These are phyloP conservation scores for Hololepta plana DNA, from an alignment of 2,888 invertebrate species.

Conservation along the genomic window DNA sequence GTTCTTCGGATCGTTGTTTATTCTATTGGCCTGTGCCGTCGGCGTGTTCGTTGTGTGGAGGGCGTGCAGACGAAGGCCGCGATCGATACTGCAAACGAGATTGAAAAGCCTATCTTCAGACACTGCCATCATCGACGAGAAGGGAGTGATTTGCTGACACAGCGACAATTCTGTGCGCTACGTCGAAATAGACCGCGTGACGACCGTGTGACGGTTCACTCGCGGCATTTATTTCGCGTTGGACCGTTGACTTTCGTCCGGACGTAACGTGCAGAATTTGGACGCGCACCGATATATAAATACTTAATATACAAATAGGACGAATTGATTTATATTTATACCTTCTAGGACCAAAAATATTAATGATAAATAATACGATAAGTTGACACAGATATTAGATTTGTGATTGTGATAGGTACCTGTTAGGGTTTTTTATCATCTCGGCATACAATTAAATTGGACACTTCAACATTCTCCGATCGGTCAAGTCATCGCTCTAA, in stretches of 20 bases:
- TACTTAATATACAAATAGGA: conserved; percentile 3
- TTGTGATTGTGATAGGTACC: conserved; percentile 16
- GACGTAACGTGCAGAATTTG: conserved; percentile 21
- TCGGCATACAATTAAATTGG: too few species aligned
- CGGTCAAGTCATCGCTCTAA: too few species aligned
- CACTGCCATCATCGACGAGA: conserved; percentile 69
- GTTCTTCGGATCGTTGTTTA: conserved; percentile 27
- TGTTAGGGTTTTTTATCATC: conserved; percentile 14
- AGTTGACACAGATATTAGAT: conserved; percentile 12
- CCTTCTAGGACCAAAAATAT: conserved; percentile 14
- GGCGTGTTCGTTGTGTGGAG: too few species aligned
- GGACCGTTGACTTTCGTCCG: conserved; percentile 8
- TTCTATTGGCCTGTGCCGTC: conserved; percentile 20
- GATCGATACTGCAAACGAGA: conserved; percentile 62
- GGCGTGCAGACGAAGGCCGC: conserved; percentile 38
- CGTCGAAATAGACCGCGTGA: conserved; percentile 78
- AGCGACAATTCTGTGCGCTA: conserved; percentile 90
- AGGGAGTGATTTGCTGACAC: conserved; percentile 89
- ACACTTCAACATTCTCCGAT: too few species aligned
- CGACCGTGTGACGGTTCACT: conserved; percentile 59
- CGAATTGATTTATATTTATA: conserved; percentile 8
- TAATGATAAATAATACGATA: conserved; percentile 9
- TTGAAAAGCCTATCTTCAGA: conserved; percentile 63
- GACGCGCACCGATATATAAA: not conserved
- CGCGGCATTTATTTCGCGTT: conserved; percentile 6